A percentile compares a stretch with the other conserved stretches of the same genome.
Evolutionary conservation across 2,888 invertebrate genomes (phyloP).

Genomic region (Lypha dubia): DNA sequence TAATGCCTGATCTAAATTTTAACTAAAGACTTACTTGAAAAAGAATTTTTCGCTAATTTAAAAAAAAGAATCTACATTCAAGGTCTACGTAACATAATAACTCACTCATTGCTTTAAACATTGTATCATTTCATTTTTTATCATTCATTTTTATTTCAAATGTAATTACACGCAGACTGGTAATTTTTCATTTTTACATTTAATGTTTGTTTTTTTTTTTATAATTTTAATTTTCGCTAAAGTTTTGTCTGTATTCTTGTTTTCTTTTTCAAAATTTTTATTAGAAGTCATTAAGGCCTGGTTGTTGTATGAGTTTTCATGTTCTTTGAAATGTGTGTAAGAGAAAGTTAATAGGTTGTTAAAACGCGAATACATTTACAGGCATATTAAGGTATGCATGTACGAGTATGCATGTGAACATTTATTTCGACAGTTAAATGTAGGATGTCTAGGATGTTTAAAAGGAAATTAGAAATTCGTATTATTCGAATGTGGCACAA

Average conservation of each 20-base stretch:
- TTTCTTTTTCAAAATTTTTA: slow-evolving; percentile 24
- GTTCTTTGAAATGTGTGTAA: slow-evolving; percentile 23
- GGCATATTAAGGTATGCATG: too few relatives aligned
- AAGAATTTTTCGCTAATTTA: too few relatives aligned
- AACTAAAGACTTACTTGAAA: background rate
- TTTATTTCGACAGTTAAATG: slow-evolving; percentile 4
- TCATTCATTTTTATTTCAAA: slow-evolving; percentile 17
- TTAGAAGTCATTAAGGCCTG: slow-evolving; percentile 53
- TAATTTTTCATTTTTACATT: background rate
- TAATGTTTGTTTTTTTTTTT: background rate
- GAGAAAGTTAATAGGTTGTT: slow-evolving; percentile 38
- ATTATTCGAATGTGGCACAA: slow-evolving; percentile 5
- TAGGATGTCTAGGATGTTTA: slow-evolving; percentile 1
- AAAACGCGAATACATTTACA: slow-evolving; percentile 31
- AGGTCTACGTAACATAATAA: background rate
- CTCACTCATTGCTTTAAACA: background rate
- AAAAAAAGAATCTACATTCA: too few relatives aligned
- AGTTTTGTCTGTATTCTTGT: background rate
- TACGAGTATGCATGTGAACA: background rate
- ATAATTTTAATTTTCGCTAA: background rate
- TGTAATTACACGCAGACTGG: slow-evolving; percentile 27
- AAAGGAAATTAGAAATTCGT: slow-evolving; percentile 9
- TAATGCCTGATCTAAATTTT: background rate
- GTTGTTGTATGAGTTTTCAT: slow-evolving; percentile 38
- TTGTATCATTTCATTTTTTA: slow-evolving; percentile 24